These are phyloP conservation scores for Jaculus jaculus DNA, from an alignment of 2,113 vertebrate genomes.

Conservation along the genomic window DNA sequence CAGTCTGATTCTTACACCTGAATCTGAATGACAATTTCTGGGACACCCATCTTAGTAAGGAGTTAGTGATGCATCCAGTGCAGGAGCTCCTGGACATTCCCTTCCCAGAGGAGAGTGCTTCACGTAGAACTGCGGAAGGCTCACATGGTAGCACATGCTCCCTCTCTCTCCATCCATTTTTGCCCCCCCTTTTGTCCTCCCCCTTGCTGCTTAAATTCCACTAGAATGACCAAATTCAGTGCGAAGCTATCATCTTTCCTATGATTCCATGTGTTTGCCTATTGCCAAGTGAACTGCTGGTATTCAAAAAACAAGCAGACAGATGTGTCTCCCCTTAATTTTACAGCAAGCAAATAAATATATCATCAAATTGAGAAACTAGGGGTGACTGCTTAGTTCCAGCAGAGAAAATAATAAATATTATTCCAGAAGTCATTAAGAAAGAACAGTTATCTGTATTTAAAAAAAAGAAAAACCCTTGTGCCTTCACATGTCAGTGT, in stretches of 20 bases:
- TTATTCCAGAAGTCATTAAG: conserved; percentile 54
- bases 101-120: conserved; percentile 58
- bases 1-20: conserved; percentile 82
- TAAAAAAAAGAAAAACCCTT: neutral
- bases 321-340: conserved; percentile 59
- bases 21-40: conserved; percentile 84
- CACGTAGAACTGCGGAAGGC: conserved; percentile 61
- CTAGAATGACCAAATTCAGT: conserved; percentile 51
- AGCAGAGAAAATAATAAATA: conserved; percentile 71
- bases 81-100: conserved; percentile 63
- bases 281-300: conserved; percentile 21
- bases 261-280: neutral
- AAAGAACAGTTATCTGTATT: conserved; percentile 58
- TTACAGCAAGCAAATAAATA: conserved; percentile 51
- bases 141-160: conserved; percentile 45
- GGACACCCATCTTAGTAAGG: conserved; percentile 81
- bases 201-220: neutral
- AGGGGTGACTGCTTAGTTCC: conserved; percentile 45
- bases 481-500: neutral
- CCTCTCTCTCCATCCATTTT: neutral
- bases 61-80: conserved; percentile 77
- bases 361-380: conserved; percentile 56
- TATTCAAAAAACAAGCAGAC: conserved; percentile 37
- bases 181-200: neutral
- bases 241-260: conserved; percentile 42